Evolutionary conservation across 2,888 invertebrate genomes (phyloP).

Genomic region (Dryadula phaetusa): DNA sequence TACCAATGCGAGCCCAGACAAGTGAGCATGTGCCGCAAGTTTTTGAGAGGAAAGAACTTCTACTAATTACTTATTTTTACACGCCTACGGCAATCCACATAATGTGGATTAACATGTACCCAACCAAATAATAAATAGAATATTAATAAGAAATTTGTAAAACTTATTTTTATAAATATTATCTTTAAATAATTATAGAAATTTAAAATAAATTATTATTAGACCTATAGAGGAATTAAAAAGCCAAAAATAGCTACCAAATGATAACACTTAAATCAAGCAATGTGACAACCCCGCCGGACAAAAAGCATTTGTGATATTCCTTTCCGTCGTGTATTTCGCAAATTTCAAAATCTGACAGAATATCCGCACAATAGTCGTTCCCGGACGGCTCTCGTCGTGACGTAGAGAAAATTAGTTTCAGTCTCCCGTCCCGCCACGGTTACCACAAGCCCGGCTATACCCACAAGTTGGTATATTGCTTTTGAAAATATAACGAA

Average conservation of each 20-base stretch:
- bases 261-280: slow-evolving; percentile 39
- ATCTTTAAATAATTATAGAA: not conserved
- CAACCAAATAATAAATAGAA: too few species aligned
- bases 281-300: slow-evolving; percentile 27
- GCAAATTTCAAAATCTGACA: slow-evolving; percentile 59
- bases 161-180: not conserved
- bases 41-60: slow-evolving; percentile 71
- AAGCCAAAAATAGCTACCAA: slow-evolving; percentile 15
- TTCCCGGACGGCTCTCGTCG: slow-evolving; percentile 53
- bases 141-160: not conserved
- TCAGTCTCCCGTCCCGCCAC: slow-evolving; percentile 65
- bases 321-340: slow-evolving; percentile 44
- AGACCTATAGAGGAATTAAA: not conserved
- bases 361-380: slow-evolving; percentile 54
- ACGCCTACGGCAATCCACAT: slow-evolving; percentile 41
- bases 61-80: slow-evolving; percentile 63
- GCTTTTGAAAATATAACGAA: slow-evolving; percentile 37
- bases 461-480: slow-evolving; percentile 42
- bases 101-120: not conserved
- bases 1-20: slow-evolving; percentile 60
- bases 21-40: slow-evolving; percentile 67
- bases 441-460: slow-evolving; percentile 54
- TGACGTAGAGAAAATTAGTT: slow-evolving; percentile 78
- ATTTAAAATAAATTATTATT: not conserved
- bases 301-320: slow-evolving; percentile 42